These are phyloP conservation scores for Ammodytes marinus DNA, from an alignment of 2,113 vertebrate genomes.

Conservation along the genomic window DNA sequence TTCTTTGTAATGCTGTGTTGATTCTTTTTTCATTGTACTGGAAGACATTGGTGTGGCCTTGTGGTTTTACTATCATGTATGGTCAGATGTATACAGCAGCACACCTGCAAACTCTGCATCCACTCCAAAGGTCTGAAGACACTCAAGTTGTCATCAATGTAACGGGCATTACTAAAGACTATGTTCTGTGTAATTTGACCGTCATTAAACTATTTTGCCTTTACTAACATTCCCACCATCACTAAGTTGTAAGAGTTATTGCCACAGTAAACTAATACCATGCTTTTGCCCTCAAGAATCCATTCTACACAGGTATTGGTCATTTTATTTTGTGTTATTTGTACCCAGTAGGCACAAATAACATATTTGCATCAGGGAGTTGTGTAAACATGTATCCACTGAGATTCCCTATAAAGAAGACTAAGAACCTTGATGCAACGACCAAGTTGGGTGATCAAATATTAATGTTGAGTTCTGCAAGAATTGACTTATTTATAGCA, in stretches of 20 bases:
- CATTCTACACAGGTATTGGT: not conserved
- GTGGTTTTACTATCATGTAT: not conserved
- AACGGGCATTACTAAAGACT: not conserved
- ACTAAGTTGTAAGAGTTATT: not conserved
- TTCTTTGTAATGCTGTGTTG: not conserved
- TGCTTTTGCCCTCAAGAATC: not conserved
- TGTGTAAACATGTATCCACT: not conserved
- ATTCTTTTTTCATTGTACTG: conserved; percentile 6
- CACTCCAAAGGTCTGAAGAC: too few relatives aligned
- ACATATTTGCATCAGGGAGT: not conserved
- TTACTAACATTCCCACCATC: not conserved
- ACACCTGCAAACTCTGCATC: not conserved
- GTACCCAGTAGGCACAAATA: too few relatives aligned
- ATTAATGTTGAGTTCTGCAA: not conserved
- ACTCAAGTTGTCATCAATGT: not conserved
- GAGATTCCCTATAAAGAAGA: not conserved
- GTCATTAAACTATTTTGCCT: not conserved
- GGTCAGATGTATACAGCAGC: not conserved
- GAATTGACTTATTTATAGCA: not conserved
- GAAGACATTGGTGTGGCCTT: not conserved
- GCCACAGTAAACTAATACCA: not conserved
- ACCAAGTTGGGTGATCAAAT: not conserved
- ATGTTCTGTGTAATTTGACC: not conserved
- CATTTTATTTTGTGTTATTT: too few relatives aligned
- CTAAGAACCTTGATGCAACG: not conserved